phyloP scores from a whole-genome alignment of 37 sponge, comb jelly and placozoan species.

The Crambe crambe region DNA sequence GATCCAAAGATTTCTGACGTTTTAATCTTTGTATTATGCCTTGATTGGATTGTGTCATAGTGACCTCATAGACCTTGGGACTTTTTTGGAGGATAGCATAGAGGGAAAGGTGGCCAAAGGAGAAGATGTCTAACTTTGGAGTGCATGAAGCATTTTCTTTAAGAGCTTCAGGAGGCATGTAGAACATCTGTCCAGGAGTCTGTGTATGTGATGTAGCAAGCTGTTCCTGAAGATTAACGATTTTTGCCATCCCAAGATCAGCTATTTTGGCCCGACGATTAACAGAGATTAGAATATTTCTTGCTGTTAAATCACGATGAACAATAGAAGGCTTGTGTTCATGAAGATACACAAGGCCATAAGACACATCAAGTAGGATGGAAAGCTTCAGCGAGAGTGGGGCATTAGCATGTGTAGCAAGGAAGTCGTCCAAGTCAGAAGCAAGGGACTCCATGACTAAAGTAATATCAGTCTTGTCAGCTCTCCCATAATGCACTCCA shows the following conservation, averaged over 20 bases:
- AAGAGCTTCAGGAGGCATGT: no score
- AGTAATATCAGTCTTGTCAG: neutral
- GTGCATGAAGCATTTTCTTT: neutral
- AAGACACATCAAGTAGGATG: slow-evolving; percentile 26
- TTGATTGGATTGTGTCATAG: no score
- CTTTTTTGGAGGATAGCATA: no score
- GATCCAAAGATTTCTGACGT: no score
- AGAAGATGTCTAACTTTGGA: no score
- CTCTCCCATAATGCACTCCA: slow-evolving; percentile 11
- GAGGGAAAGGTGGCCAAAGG: no score
- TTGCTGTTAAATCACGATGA: slow-evolving; percentile 13
- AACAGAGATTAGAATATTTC: slow-evolving; percentile 2
- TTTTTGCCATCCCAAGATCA: slow-evolving; percentile 23
- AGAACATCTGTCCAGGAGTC: neutral
- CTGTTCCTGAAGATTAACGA: neutral
- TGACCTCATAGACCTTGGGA: no score
- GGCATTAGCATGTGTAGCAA: neutral
- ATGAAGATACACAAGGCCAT: slow-evolving; percentile 33
- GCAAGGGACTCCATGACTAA: slow-evolving; percentile 14
- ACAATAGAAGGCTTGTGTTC: slow-evolving; percentile 3
- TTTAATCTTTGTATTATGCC: no score
- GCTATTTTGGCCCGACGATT: slow-evolving; percentile 22
- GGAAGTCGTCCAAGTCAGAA: neutral
- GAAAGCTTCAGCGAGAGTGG: slow-evolving; percentile 22
- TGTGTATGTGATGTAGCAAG: neutral